Evolutionary conservation across 2,888 invertebrate genomes (phyloP).

Genomic region (Chromoteleia sp.): DNA sequence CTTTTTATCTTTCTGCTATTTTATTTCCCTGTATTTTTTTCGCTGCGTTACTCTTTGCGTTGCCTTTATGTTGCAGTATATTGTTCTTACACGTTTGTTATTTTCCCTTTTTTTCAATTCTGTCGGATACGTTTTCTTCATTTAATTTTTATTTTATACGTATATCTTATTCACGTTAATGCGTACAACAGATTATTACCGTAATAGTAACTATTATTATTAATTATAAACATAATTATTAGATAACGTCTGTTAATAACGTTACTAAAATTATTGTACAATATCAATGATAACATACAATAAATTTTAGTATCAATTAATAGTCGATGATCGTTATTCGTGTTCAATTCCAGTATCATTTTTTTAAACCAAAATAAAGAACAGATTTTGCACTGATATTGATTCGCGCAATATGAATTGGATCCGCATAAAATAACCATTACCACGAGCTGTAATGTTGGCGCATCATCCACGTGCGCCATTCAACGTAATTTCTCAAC

Average conservation of each 20-base stretch:
- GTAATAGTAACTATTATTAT: too few species aligned
- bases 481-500: constrained; percentile 63
- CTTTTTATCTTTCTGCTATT: constrained; percentile 60
- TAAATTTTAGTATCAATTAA: too few species aligned
- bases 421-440: constrained; percentile 65
- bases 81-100: neutral
- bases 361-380: constrained; percentile 6
- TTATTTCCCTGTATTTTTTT: constrained; percentile 53
- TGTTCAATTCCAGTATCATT: too few species aligned
- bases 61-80: constrained; percentile 20
- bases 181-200: neutral
- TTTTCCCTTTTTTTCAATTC: constrained; percentile 8
- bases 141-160: neutral
- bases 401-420: constrained; percentile 51
- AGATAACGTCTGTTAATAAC: too few species aligned
- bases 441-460: constrained; percentile 48
- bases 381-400: constrained; percentile 23
- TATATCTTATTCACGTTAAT: neutral
- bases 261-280: too few species aligned
- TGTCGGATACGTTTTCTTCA: neutral
- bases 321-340: too few species aligned
- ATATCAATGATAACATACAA: too few species aligned
- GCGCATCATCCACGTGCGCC: constrained; percentile 70
- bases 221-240: too few species aligned
- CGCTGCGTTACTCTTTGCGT: constrained; percentile 13